phyloP scores from a whole-genome alignment of 35 echinoderm and acorn worm species.

The Diadema setosum region DNA sequence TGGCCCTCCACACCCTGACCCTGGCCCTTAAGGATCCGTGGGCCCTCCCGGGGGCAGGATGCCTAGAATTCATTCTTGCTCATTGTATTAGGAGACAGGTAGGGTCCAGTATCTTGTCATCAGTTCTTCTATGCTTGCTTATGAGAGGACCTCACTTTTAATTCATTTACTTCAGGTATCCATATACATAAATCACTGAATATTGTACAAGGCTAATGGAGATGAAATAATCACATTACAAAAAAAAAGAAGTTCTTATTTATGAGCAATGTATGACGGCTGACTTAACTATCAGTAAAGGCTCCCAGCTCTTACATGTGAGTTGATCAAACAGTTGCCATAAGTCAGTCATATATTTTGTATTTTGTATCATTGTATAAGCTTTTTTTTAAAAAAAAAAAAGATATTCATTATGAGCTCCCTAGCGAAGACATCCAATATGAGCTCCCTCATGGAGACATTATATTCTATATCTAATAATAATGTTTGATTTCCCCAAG shows the following conservation, averaged over 20 bases:
- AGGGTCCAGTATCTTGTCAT: neutral
- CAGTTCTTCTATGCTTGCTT: neutral
- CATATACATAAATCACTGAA: neutral
- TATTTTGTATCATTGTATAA: too few relatives aligned
- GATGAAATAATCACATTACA: neutral
- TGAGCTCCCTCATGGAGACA: too few relatives aligned
- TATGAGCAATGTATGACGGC: too few relatives aligned
- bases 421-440: too few relatives aligned
- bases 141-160: neutral
- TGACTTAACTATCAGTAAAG: too few relatives aligned
- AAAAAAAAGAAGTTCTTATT: neutral
- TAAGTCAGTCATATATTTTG: too few relatives aligned
- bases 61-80: conserved; percentile 29
- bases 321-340: too few relatives aligned
- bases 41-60: conserved; percentile 55
- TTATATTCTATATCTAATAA: too few relatives aligned
- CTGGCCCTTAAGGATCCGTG: conserved; percentile 36
- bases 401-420: too few relatives aligned
- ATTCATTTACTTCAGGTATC: neutral
- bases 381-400: too few relatives aligned
- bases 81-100: conserved; percentile 24
- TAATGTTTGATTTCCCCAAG: too few relatives aligned
- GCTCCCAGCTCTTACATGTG: too few relatives aligned
- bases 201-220: neutral
- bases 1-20: conserved; percentile 50